Conservation (phyloP, 2,113 vertebrate genomes). For the Excalfactoria chinensis region DNA sequence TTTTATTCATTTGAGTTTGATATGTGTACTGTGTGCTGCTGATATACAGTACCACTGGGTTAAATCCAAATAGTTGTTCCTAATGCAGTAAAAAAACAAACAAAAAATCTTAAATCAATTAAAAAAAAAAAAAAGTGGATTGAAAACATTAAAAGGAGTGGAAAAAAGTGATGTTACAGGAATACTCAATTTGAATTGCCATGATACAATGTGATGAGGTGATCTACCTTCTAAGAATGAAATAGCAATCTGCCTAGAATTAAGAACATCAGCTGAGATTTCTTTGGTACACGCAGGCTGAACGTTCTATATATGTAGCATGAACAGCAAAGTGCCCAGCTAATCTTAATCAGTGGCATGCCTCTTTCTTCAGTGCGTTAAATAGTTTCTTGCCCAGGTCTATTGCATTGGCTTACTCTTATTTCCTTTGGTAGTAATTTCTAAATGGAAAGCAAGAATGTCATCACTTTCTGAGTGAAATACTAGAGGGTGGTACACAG, state of each 20-base stretch:
- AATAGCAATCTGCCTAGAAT: neutral
- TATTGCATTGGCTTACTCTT: neutral
- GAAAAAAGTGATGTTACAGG: neutral
- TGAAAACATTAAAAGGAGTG: neutral
- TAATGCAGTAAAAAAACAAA: neutral
- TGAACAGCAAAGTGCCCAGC: neutral
- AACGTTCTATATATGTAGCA: neutral
- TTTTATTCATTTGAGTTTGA: slow-evolving; percentile 2
- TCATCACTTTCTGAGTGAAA: neutral
- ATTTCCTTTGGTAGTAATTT: neutral
- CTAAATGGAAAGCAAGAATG: neutral
- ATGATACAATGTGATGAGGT: neutral
- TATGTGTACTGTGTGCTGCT: neutral
- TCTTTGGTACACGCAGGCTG: neutral
- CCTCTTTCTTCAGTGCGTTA: neutral
- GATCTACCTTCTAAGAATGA: neutral
- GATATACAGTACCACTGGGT: neutral
- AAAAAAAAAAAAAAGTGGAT: neutral
- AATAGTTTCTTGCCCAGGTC: neutral
- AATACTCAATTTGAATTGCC: neutral
- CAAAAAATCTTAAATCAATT: neutral
- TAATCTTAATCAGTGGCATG: neutral
- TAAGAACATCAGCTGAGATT: neutral
- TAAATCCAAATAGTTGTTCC: neutral
- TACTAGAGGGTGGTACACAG: neutral